Evolutionary conservation across 2,113 vertebrate genomes (phyloP), one percentile per base, ranked within the genome.

Genomic region (Prinia subflava): DNA sequence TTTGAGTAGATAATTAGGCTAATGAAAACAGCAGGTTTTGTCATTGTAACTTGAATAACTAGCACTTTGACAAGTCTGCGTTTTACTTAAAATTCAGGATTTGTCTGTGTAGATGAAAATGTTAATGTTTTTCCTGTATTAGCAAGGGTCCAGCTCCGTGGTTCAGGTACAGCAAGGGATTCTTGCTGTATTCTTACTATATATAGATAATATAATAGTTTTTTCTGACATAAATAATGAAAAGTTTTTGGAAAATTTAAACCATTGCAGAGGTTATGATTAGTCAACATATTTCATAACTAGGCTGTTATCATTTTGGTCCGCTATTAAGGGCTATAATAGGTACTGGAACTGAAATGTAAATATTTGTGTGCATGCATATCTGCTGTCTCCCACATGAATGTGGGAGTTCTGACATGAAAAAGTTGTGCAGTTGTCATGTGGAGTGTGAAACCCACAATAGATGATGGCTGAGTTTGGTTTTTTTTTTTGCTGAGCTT

Each of bases 391-490:
- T 81, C 56, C 19, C 11, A 14, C 13, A 5, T 23, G 13, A 53
- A 52, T 18, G 52, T 31, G 39, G 39, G 11, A 74, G 2, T 74
- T 70, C 42, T 71, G 33, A 63, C 12, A 13, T 3, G 4, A 70
- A 35, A 59, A 68, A 30, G 33, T 24, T 10, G 37, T 0, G 3
- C 35, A 24, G 0, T 77, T 81, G 13, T 77, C 33, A 19, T 41
- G 30, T 47, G 57, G 7, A 19, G 15, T 44, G 27, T 79, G 75
- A 79, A 76, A 69, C 19, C 11, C 27, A 12, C 7, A 19, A 24
- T 39, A 31, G 35, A 63, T 2, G 7, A 46, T 46, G 42, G 11
- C 46, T 83, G 6, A 4, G 2, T 49, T 57, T 49, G 1, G 0
- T 39, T 5, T 24, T 9, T 47, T 27, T 44, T 10, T 31, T 7